These are phyloP conservation scores for Lordiphosa mommai DNA, from an alignment of 1,140 invertebrate genomes.

Conservation along the genomic window DNA sequence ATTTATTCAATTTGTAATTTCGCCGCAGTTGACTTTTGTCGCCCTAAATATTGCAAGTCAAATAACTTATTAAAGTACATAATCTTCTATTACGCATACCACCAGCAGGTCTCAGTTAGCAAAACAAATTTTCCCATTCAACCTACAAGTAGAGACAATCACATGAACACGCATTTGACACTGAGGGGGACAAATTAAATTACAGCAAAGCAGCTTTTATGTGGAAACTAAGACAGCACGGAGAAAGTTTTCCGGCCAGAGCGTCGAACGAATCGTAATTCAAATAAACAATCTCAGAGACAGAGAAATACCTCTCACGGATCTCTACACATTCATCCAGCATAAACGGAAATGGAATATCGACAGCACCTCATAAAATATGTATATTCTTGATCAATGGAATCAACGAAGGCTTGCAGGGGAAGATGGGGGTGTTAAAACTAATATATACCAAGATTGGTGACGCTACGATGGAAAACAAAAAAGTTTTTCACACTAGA, in stretches of 20 bases:
- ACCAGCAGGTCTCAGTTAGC: conserved; percentile 1
- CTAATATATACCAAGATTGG: no score
- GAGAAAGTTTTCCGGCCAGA: conserved; percentile 13
- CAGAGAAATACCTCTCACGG: neutral
- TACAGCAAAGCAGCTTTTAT: conserved; percentile 69
- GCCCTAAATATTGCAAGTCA: conserved; percentile 39
- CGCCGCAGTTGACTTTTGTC: conserved; percentile 27
- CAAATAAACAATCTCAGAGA: conserved; percentile 73
- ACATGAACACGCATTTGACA: conserved; percentile 65
- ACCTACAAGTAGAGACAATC: conserved; percentile 32
- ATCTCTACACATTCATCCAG: neutral
- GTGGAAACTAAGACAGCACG: conserved; percentile 17
- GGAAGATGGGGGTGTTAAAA: no score
- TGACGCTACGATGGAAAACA: no score
- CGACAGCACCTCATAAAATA: no score
- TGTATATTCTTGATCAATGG: no score
- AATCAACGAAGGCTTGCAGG: no score
- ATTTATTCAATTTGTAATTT: conserved; percentile 50
- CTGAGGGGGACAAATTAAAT: conserved; percentile 67
- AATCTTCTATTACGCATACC: conserved; percentile 22
- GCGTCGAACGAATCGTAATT: conserved; percentile 60
- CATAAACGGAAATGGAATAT: neutral
- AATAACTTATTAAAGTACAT: conserved; percentile 23
- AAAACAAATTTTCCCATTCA: neutral
- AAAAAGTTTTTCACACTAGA: no score